Base-by-base conservation (phyloP, 2,797 vertebrate species). In the Acrossocheilus wenchowensis region DNA sequence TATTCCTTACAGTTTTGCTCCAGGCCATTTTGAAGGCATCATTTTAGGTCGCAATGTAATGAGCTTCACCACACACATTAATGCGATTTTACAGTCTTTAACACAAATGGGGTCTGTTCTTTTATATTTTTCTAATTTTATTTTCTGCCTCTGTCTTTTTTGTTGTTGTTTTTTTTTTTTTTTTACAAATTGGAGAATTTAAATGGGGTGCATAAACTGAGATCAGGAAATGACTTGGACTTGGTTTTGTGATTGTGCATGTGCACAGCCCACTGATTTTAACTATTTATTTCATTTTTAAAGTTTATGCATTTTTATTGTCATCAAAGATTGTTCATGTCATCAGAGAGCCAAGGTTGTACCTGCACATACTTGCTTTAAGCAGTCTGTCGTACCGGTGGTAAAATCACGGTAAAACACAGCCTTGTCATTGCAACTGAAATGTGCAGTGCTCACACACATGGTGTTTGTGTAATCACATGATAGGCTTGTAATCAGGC, bases 401-500 rank as follows among this genome's bases (percentile, higher is more conserved):
- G 41, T 34, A 66, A 66, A 48, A 68, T 45, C 43, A 4, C 17
- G 1, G 19, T 36, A 81, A 50, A 19, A 26, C 21, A 30, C 26
- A n/a, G 62, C 45, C 21, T n/a, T 23, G 36, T 60, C 23, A 78
- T 60, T 0, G 0, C 36, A 60, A 2, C 34, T 39, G 9, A n/a
- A 78, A 23, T 14, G 1, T 26, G 43, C 19, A 12, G 14, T 41
- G 36, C 54, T 17, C 57, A 11, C 39, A n/a, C 26, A 30, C 26
- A 34, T 1, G 6, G 39, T 43, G 43, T 30, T 34, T 78, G 34
- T 82, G 43, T 8, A 26, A 23, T 39, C 73, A 66, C 43, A 54
- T 21, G 23, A 12, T 19, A 43, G 34, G 34, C 62, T 78, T 78
- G 83, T 60, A 78, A 77, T 84, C 45, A 84, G 39, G 6, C 2